Conservation (phyloP, 1,140 invertebrate genomes). For the Anagrus nilaparvatae region DNA sequence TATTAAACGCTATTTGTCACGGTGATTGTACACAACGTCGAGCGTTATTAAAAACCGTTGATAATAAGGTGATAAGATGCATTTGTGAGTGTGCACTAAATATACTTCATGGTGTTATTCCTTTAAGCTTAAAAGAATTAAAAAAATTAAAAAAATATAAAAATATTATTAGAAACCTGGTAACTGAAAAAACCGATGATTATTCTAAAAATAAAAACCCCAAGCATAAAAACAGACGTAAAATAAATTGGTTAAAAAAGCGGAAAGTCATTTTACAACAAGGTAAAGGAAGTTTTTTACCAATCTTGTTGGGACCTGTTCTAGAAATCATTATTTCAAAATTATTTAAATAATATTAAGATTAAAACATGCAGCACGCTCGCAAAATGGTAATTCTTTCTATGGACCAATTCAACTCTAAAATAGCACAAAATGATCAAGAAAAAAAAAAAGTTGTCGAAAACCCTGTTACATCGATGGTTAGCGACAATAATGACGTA, state of each 20-base stretch:
- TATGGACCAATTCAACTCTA: not conserved
- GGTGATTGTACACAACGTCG: constrained; percentile 8
- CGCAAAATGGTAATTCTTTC: constrained; percentile 16
- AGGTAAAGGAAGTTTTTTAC: not conserved
- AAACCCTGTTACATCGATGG: not conserved
- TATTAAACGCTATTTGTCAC: not conserved
- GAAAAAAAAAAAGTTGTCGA: too few species aligned
- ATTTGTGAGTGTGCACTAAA: constrained; percentile 20
- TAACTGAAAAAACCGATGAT: too few species aligned
- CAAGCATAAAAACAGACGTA: not conserved
- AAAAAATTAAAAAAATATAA: too few species aligned
- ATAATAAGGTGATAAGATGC: constrained; percentile 13
- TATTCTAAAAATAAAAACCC: too few species aligned
- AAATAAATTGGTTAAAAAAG: not conserved
- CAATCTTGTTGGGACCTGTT: constrained; percentile 6
- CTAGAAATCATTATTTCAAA: not conserved
- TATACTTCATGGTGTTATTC: constrained; percentile 8
- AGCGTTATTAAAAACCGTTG: constrained; percentile 10
- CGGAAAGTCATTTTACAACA: constrained; percentile 3
- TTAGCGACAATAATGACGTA: not conserved
- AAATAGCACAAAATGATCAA: too few species aligned
- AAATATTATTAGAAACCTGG: too few species aligned
- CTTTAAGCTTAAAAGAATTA: too few species aligned
- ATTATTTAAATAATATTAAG: not conserved
- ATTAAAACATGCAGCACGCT: constrained; percentile 10